These are phyloP conservation scores for Chironomus striatipennis DNA, from an alignment of 1,140 invertebrate species.

Conservation along the genomic window DNA sequence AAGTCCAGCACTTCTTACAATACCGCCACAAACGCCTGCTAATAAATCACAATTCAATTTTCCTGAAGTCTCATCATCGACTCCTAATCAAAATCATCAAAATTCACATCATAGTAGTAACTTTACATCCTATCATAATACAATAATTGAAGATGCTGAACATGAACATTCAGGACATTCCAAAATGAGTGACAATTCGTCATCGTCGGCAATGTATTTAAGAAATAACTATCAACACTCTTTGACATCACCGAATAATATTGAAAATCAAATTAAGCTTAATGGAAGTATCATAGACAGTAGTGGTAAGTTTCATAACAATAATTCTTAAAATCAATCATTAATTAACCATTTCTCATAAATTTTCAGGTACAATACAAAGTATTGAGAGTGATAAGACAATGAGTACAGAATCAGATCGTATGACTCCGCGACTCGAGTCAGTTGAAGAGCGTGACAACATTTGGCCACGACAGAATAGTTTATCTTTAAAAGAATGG, in stretches of 20 bases:
- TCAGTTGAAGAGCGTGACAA: conserved; percentile 73
- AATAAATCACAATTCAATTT: conserved; percentile 73
- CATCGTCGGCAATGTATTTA: neutral
- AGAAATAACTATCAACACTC: conserved; percentile 17
- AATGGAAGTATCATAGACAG: conserved; percentile 20
- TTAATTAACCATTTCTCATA: neutral
- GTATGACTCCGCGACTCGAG: conserved; percentile 70
- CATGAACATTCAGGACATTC: neutral
- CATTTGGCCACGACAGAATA: conserved; percentile 82
- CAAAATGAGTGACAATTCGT: conserved; percentile 34
- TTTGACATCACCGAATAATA: neutral
- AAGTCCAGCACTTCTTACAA: conserved; percentile 69
- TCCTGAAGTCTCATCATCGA: conserved; percentile 48
- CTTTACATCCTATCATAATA: neutral
- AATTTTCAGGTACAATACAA: conserved; percentile 59
- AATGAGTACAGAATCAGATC: conserved; percentile 75
- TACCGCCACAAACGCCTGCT: conserved; percentile 45
- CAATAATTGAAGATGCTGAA: conserved; percentile 18
- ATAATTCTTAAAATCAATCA: neutral
- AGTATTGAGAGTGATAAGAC: conserved; percentile 80
- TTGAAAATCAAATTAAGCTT: neutral
- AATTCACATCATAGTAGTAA: neutral
- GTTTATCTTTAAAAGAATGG: conserved; percentile 91
- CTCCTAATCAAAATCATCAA: neutral
- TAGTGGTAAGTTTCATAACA: neutral